Percentiles rank a stretch among this genome's conserved stretches.
Evolutionary conservation across 2,888 invertebrate genomes (phyloP).

Genomic region (Clanis bilineata): DNA sequence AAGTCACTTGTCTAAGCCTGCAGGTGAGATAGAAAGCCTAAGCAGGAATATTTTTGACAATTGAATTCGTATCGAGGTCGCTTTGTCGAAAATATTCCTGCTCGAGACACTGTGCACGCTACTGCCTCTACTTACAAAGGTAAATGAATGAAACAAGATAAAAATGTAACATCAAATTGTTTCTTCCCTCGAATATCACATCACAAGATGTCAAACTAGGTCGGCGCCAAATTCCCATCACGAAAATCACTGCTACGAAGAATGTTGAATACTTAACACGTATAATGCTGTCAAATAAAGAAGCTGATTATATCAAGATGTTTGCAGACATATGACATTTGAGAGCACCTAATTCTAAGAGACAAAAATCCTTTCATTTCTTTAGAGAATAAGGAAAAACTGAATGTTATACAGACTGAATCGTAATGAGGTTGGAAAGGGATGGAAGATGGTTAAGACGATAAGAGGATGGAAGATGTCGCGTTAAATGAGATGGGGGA

Average conservation of each 20-base stretch:
- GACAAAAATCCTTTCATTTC: slow-evolving; percentile 6
- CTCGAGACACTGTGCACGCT: too few relatives aligned
- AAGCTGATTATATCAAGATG: slow-evolving; percentile 8
- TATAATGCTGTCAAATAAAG: slow-evolving; percentile 13
- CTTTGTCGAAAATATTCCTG: too few relatives aligned
- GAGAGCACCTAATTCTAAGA: slow-evolving; percentile 13
- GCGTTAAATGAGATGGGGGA: not conserved
- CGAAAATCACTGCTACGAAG: not conserved
- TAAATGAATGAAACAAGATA: too few relatives aligned
- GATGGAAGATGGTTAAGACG: not conserved
- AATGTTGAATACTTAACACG: not conserved
- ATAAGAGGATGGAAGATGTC: not conserved
- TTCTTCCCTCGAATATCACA: not conserved
- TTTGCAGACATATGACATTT: slow-evolving; percentile 15
- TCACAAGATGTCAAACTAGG: not conserved
- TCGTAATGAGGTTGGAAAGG: slow-evolving; percentile 10
- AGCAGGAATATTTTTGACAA: too few relatives aligned
- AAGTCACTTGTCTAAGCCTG: too few relatives aligned
- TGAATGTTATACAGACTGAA: slow-evolving; percentile 9
- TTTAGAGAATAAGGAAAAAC: slow-evolving; percentile 19
- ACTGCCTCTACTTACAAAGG: too few relatives aligned
- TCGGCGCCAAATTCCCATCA: not conserved
- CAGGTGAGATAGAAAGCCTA: too few relatives aligned
- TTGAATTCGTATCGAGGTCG: too few relatives aligned
- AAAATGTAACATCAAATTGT: too few relatives aligned